Percentiles rank a stretch among this genome's conserved stretches.
phyloP scores from a whole-genome alignment of 2,888 invertebrate species.

The Agrotis clavis region DNA sequence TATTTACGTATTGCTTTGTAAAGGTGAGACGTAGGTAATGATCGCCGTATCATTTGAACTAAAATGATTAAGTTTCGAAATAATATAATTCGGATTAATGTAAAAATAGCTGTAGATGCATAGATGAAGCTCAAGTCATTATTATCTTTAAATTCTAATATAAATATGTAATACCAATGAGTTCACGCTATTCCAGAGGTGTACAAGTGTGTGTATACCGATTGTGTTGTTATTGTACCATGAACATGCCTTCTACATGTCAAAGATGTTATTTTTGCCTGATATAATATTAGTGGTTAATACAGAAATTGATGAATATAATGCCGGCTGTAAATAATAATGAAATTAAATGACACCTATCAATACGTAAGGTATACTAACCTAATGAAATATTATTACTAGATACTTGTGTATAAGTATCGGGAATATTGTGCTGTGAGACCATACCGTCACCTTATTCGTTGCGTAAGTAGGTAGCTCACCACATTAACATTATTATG shows the following conservation, averaged over 20 bases:
- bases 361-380: conserved; percentile 75
- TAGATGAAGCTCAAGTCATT: conserved; percentile 87
- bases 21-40: conserved; percentile 58
- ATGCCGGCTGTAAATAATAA: conserved; percentile 76
- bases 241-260: conserved; percentile 87
- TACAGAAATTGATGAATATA: conserved; percentile 66
- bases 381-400: conserved; percentile 64
- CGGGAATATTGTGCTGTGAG: conserved; percentile 79
- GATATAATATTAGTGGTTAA: conserved; percentile 69
- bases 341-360: conserved; percentile 72
- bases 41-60: conserved; percentile 59
- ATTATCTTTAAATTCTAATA: conserved; percentile 76
- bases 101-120: conserved; percentile 76
- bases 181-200: conserved; percentile 69
- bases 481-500: conserved; percentile 62
- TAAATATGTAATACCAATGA: conserved; percentile 67
- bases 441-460: conserved; percentile 75
- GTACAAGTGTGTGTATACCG: conserved; percentile 53
- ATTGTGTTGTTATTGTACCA: conserved; percentile 76
- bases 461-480: conserved; percentile 71
- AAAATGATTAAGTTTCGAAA: conserved; percentile 58
- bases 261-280: conserved; percentile 77
- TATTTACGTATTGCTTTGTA: conserved; percentile 69
- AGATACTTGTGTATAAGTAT: conserved; percentile 63
- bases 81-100: conserved; percentile 68